Conservation (phyloP, 2,797 vertebrate genomes). For the Garrulus glandarius region DNA sequence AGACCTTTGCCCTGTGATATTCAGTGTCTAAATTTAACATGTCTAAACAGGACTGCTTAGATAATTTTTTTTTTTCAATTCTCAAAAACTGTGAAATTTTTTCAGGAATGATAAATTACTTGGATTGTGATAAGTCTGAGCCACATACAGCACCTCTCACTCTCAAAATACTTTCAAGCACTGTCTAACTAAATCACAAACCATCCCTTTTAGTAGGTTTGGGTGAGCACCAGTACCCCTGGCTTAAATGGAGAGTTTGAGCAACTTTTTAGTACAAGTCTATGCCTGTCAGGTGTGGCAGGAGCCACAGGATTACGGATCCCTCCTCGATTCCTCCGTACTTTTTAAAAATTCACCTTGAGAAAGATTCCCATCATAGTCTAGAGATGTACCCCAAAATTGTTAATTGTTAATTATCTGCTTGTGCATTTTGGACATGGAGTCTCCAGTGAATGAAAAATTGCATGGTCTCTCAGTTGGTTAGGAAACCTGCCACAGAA, state of each 20-base stretch:
- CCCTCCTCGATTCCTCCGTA: neutral
- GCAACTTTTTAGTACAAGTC: neutral
- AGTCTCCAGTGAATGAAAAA: neutral
- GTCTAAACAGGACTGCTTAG: neutral
- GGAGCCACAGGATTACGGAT: neutral
- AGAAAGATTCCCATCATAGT: neutral
- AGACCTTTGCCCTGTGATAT: neutral
- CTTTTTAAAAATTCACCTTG: neutral
- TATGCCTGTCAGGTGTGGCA: neutral
- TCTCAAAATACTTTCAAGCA: neutral
- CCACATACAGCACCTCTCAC: neutral
- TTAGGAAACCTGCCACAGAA: neutral
- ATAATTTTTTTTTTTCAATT: neutral
- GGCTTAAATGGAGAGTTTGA: neutral
- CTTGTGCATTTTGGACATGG: neutral
- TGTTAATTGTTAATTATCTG: neutral
- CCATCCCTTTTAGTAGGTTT: neutral
- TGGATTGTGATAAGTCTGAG: neutral
- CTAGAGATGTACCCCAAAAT: neutral
- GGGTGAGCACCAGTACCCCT: neutral
- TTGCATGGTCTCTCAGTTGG: neutral
- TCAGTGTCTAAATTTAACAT: neutral
- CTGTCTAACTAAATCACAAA: neutral
- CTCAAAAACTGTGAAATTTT: neutral
- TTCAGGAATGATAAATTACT: neutral